These are phyloP conservation scores for Tachuris rubrigastra DNA, from an alignment of 2,113 vertebrate genomes.

Conservation along the genomic window DNA sequence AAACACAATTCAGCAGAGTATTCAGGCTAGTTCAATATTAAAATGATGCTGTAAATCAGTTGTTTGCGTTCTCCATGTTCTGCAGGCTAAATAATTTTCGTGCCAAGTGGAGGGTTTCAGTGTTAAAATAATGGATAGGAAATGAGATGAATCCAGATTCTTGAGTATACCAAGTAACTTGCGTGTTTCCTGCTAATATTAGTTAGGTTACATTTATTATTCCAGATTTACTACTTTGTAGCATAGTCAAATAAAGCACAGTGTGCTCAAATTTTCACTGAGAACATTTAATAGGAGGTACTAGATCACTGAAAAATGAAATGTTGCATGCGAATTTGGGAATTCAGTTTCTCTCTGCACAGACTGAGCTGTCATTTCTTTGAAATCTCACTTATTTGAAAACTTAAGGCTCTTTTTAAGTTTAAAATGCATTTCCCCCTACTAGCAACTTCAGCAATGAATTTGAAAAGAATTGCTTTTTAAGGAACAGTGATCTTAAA, in stretches of 20 bases:
- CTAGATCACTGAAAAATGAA: neutral
- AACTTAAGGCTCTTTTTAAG: neutral
- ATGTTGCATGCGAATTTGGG: neutral
- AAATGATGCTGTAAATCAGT: neutral
- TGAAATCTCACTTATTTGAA: neutral
- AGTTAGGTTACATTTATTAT: neutral
- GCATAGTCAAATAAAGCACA: neutral
- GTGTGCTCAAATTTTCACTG: neutral
- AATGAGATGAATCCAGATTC: neutral
- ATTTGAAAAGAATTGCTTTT: neutral
- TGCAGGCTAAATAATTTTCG: neutral
- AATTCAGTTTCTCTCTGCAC: neutral
- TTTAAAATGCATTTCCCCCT: neutral
- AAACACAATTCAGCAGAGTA: neutral
- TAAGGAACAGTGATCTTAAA: neutral
- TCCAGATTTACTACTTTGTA: neutral
- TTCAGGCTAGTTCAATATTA: neutral
- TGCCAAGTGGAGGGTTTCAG: neutral
- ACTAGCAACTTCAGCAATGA: neutral
- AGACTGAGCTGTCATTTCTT: neutral
- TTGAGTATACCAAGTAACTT: neutral
- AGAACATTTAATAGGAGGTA: neutral
- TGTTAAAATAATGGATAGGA: conserved; percentile 2
- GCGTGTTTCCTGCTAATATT: neutral
- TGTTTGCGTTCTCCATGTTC: neutral